Base-by-base conservation (phyloP, 2,113 vertebrate species). In the Hylia prasina region DNA sequence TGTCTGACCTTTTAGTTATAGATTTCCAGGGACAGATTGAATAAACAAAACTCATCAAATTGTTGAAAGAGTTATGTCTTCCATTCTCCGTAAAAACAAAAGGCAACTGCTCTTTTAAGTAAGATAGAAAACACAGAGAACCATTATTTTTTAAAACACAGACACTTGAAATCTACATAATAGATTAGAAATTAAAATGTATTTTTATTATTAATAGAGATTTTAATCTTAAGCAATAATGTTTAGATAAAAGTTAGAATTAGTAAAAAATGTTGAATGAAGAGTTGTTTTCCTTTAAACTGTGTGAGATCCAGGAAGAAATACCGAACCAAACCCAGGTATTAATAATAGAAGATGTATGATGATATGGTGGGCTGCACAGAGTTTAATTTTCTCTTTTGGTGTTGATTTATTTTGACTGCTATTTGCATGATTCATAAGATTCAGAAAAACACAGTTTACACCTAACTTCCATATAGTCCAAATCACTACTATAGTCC, bases 1-100 rank as follows among this genome's bases (percentile, higher is more conserved):
- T 96, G 83, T 75, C 83, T 97, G 96, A 97, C 97, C 95, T 97
- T 97, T 97, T 64, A 86, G 80, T 71, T 92, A 78, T 92, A 89
- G 40, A 85, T 87, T 93, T 97, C 60, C 80, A 87, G 64, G 77
- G 84, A 53, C 75, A 96, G 65, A 82, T 53, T 89, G 87, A 86
- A 97, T 96, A 94, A 97, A 96, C 60, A 90, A 77, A 93, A 80
- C 45, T 96, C 72, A 87, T 94, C 69, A 92, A 88, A 70, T 68
- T 81, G 35, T 88, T 94, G 87, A 50, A 70, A 82, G 57, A 93
- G n/a, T 92, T 89, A 48, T 77, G 58, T 72, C 48, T 96, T 90
- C 66, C 61, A 73, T 91, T 94, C 51, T 93, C 51, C 19, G 33
- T 72, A 91, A 82, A 94, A 90, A n/a, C 80, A 95, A 82, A 75